These are phyloP conservation scores for Tapirus terrestris DNA, from an alignment of 2,113 vertebrate genomes.

Conservation along the genomic window DNA sequence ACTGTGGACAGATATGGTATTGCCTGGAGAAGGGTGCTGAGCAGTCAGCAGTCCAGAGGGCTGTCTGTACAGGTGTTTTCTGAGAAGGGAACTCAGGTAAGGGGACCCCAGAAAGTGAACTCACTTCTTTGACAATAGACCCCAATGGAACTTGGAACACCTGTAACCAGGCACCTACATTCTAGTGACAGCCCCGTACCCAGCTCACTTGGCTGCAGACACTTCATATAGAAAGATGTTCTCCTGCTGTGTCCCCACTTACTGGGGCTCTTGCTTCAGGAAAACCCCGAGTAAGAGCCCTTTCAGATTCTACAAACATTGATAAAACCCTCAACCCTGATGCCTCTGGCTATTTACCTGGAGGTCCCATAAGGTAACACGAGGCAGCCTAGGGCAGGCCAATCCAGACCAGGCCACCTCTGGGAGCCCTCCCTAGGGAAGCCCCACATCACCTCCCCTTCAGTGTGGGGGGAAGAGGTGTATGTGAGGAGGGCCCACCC, in stretches of 20 bases:
- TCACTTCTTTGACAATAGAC: neutral
- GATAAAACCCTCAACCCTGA: fast-evolving
- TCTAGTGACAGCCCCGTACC: neutral
- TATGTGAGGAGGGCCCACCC: no score
- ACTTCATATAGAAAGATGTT: neutral
- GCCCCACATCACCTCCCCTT: neutral
- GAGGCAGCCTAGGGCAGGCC: no score
- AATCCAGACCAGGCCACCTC: fast-evolving
- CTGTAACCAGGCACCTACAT: neutral
- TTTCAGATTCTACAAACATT: neutral
- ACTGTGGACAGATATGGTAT: fast-evolving
- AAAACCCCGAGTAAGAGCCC: neutral
- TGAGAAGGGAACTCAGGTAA: neutral
- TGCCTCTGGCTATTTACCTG: neutral
- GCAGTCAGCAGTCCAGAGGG: no score
- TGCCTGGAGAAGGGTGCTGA: neutral
- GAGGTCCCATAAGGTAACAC: neutral
- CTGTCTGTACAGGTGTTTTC: neutral
- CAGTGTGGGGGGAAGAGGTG: neutral
- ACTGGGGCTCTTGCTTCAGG: neutral
- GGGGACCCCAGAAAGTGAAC: fast-evolving
- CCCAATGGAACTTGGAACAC: neutral
- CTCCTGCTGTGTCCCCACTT: neutral
- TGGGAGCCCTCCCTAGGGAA: neutral
- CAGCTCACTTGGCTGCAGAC: neutral